phyloP scores from a whole-genome alignment of 2,113 vertebrate genomes.

The Bostrychus sinensis region DNA sequence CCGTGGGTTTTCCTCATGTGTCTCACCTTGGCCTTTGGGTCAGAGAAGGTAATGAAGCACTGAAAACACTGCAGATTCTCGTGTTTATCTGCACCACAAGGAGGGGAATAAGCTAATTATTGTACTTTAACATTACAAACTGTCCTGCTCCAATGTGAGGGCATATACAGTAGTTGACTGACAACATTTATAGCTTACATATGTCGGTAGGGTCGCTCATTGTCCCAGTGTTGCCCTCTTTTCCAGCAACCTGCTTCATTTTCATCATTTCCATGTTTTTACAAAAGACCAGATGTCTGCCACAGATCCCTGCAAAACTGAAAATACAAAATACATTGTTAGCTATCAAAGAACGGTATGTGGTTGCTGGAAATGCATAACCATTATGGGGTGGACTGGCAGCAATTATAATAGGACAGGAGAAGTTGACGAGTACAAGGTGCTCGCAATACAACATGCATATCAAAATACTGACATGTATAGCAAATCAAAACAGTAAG shows the following conservation, averaged over 20 bases:
- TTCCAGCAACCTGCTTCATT: conserved; percentile 70
- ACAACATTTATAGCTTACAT: conserved; percentile 38
- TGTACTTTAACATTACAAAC: not conserved
- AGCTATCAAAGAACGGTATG: not conserved
- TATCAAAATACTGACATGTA: not conserved
- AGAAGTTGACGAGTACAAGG: not conserved
- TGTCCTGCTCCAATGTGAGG: not conserved
- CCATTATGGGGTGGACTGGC: not conserved
- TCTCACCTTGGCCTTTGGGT: conserved; percentile 76
- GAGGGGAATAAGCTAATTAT: not conserved
- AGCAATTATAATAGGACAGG: too few relatives aligned
- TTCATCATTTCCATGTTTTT: conserved; percentile 67
- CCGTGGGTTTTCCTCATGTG: conserved; percentile 81
- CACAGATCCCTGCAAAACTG: conserved; percentile 24
- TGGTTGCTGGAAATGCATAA: not conserved
- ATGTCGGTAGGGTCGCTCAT: conserved; percentile 12
- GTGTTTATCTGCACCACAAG: conserved; percentile 67
- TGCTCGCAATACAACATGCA: not conserved
- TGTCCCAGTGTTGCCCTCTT: conserved; percentile 43
- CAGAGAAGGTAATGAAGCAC: conserved; percentile 81
- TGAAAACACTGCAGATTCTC: conserved; percentile 81
- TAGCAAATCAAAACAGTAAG: not conserved
- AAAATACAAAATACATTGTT: not conserved
- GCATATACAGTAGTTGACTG: too few relatives aligned
- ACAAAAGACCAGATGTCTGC: conserved; percentile 2